Evolutionary conservation across 2,113 vertebrate species (phyloP), one percentile per base, ranked within the genome.

Genomic region (Turnix velox): DNA sequence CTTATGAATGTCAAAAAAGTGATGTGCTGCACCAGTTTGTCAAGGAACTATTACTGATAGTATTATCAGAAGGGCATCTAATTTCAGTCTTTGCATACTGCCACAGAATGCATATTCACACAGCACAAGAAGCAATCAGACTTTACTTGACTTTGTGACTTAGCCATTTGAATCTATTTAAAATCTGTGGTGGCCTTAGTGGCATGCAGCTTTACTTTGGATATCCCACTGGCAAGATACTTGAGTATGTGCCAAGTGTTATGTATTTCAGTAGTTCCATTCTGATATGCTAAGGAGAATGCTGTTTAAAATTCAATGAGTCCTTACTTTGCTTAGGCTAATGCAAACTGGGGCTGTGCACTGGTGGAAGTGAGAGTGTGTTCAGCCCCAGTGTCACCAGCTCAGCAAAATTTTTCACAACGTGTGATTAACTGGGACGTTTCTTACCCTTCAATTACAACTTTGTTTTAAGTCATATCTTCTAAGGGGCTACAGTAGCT

Each of bases 321-420:
- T 57, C 31, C 49, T 87, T 78, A 24, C 2, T 30, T 33, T 73
- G 35, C 73, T 78, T 52, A 76, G 37, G 18, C 40, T 75, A 39
- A 30, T 59, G 52, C 30, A 85, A 72, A 78, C 18, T 46, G 43
- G 7, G 33, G 2, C 48, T 88, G 80, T 86, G 11, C 52, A 16
- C 24, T 33, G 27, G 35, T 84, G 35, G 13, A 87, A 84, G 27
- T 63, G 39, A 39, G 42, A 83, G 10, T 16, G 13, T 10, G 14
- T 71, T 85, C 67, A 76, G 30, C 17, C 13, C 14, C 18, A 52
- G 7, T 59, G 63, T 73, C 55, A 45, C 31, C 35, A 73, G 10
- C 43, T 88, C 72, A 93, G 83, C 65, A 85, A 61, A 86, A 74
- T 48, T 67, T 96, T 96, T 88, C 43, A 72, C 40, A 74, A 58